Evolutionary conservation across 2,113 vertebrate species (phyloP).

Genomic region (Macrotus californicus): DNA sequence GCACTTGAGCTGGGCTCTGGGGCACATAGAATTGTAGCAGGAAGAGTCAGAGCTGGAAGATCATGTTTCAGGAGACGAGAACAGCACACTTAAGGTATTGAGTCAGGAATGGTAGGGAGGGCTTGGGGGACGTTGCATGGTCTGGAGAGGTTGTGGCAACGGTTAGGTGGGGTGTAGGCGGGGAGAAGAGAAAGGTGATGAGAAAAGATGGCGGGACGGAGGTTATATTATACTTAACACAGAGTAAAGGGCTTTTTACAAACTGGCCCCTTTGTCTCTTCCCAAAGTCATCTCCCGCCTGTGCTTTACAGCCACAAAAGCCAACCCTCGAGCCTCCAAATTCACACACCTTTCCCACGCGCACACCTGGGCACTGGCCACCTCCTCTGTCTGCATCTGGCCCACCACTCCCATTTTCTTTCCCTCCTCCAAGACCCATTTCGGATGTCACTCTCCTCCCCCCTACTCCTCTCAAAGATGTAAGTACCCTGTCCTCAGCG

Average conservation of each 20-base stretch:
- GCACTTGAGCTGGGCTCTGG: background rate
- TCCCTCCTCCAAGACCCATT: background rate
- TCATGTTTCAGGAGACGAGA: background rate
- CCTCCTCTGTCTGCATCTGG: background rate
- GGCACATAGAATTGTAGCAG: background rate
- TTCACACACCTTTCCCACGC: background rate
- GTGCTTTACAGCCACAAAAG: background rate
- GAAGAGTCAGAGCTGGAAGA: background rate
- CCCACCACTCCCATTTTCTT: background rate
- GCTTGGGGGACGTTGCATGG: too few species aligned
- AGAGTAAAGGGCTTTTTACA: background rate
- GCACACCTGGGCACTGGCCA: fast-evolving
- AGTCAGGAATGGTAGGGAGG: background rate
- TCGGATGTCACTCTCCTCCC: background rate
- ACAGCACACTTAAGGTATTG: background rate
- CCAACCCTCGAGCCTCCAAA: background rate
- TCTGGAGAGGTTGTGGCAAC: background rate
- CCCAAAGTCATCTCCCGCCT: background rate
- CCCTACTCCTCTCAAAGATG: background rate
- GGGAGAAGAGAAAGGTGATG: background rate
- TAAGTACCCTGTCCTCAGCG: background rate
- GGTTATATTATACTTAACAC: background rate
- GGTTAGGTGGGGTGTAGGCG: background rate
- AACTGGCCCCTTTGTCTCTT: background rate
- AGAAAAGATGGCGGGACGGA: background rate